Percentiles rank a stretch among this genome's conserved stretches.
These are phyloP conservation scores for Porites australiensis DNA, from an alignment of 64 coral and sea anemone species.

Conservation along the genomic window DNA sequence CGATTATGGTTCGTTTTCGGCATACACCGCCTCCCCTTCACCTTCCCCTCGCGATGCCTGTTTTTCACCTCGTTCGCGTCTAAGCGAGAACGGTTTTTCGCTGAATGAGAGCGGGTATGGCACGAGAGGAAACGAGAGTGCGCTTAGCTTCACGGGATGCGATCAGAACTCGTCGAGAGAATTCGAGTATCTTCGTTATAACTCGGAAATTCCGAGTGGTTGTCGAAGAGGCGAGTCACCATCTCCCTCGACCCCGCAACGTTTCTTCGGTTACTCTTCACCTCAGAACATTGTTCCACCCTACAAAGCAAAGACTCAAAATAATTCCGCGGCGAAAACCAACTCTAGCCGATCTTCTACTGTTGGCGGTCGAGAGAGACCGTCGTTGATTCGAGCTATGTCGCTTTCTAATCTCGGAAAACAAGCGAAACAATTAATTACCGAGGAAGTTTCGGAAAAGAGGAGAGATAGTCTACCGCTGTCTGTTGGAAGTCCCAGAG, in stretches of 20 bases:
- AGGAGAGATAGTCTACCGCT: conserved; percentile 11
- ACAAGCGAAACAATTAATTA: background rate
- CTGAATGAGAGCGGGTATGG: background rate
- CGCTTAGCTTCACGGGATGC: background rate
- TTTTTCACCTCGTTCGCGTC: background rate
- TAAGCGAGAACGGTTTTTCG: background rate
- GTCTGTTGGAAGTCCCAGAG: background rate
- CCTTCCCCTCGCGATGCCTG: background rate
- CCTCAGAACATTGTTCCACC: background rate
- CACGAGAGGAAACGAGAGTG: background rate
- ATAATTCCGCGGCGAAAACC: background rate
- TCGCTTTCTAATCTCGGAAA: conserved; percentile 29
- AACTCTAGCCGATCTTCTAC: background rate
- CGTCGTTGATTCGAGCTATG: conserved; percentile 7
- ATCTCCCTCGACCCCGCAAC: background rate
- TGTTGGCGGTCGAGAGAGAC: background rate
- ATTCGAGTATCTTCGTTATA: background rate
- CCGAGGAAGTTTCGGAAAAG: background rate
- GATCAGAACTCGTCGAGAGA: background rate
- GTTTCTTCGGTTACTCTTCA: background rate
- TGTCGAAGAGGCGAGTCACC: background rate
- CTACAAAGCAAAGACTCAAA: background rate
- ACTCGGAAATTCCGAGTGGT: background rate
- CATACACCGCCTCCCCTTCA: background rate
- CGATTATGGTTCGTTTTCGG: background rate